Evolutionary conservation across 2,797 vertebrate genomes (phyloP).

Genomic region (Alectoris magna): DNA sequence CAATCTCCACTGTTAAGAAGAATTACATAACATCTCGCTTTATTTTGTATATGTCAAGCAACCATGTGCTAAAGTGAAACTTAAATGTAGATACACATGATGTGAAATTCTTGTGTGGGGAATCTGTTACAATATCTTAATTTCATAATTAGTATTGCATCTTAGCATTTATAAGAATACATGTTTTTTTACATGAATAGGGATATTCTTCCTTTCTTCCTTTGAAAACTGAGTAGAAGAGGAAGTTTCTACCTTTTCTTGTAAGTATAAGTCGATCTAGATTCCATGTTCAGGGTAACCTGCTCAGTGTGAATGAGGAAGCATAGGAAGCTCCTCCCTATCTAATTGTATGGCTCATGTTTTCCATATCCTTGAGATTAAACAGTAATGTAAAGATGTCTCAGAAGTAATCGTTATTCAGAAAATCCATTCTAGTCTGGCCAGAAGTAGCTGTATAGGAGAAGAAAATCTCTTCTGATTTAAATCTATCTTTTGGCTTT

Average conservation of each 20-base stretch:
- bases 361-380: not conserved
- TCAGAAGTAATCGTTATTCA: not conserved
- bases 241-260: not conserved
- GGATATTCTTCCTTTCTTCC: not conserved
- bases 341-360: not conserved
- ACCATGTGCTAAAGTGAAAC: not conserved
- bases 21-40: not conserved
- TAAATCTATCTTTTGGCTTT: not conserved
- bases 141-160: not conserved
- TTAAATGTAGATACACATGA: not conserved
- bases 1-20: not conserved
- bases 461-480: not conserved
- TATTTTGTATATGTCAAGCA: not conserved
- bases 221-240: not conserved
- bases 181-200: not conserved
- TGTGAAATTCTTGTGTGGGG: not conserved
- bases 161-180: not conserved
- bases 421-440: not conserved
- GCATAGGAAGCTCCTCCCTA: not conserved
- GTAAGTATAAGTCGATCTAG: not conserved
- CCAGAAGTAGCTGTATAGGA: not conserved
- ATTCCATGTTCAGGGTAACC: not conserved
- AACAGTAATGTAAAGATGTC: not conserved
- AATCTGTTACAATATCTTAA: not conserved
- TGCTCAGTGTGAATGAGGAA: rapidly evolving